Base-by-base conservation (phyloP, 2,113 vertebrate species). In the Gambusia affinis region DNA sequence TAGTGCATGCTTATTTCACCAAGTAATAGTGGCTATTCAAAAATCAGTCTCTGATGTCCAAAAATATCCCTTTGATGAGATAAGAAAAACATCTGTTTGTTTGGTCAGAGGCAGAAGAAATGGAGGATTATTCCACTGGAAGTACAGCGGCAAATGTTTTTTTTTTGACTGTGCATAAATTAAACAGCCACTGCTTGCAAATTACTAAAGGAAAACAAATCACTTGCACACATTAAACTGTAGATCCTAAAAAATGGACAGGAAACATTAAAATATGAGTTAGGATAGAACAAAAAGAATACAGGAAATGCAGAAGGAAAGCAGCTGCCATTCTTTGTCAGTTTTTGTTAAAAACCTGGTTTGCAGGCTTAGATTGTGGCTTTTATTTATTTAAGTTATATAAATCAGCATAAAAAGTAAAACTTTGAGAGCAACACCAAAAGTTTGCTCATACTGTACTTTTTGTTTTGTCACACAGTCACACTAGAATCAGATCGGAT, bases 401-500 rank as follows among this genome's bases (percentile, higher is more conserved):
- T 66, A 27, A 31, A 7, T 19, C 30, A 64, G 62, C 37, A 61
- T 64, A 33, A 17, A 76, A 69, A 8, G 77, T 2, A 72, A 8
- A 70, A 28, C 24, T 4, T 75, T 71, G 3, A 67, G 72, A 67
- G 28, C 19, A 67, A 64, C 28, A 67, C 62, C 37, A 78, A 28
- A 27, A 78, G 65, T 79, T 19, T 44, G 12, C 71, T 28, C 14
- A 57, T 79, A 15, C n/a, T 37, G 12, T 64, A 68, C 1, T 22
- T 73, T 75, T 67, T 44, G n/a, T 67, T 47, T 63, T 67, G 80
- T 75, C 76, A 89, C 85, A 80, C 85, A 88, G 78, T 66, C 51
- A 8, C 22, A 57, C 5, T 57, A 8, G 8, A 57, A 24, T n/a
- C 22, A 24, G 8, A 57, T n/a, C 8, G 51, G 22, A 57, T n/a